Evolutionary conservation across 1,140 invertebrate species (phyloP).

Genomic region (Antheraea pernyi): DNA sequence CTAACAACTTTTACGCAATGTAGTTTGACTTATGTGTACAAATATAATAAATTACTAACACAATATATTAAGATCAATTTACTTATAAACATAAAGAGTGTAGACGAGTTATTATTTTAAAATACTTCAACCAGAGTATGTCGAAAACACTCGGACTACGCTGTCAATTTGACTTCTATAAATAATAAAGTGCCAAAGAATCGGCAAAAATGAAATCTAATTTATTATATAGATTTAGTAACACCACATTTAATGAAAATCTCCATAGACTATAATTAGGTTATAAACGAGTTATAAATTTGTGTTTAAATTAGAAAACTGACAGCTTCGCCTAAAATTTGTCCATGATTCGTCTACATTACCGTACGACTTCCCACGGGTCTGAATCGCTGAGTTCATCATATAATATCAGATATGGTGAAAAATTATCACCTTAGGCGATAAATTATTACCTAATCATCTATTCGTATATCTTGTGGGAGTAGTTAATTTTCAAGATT

Average conservation of each 20-base stretch:
- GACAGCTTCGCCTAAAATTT: background rate
- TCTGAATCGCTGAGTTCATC: background rate
- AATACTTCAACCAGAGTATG: no score
- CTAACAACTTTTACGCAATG: no score
- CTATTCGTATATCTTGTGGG: background rate
- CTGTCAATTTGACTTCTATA: no score
- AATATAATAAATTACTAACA: no score
- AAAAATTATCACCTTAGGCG: background rate
- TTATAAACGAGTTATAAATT: background rate
- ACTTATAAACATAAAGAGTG: no score
- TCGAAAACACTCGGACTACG: no score
- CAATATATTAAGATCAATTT: no score
- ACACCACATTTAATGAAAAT: background rate
- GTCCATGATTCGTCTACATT: background rate
- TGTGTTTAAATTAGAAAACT: background rate
- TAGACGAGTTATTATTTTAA: no score
- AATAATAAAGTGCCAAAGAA: no score
- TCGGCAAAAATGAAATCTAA: no score
- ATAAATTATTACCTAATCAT: constrained; percentile 7
- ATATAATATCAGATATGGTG: background rate
- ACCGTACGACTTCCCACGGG: background rate
- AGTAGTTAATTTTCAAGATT: background rate
- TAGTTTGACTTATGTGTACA: no score
- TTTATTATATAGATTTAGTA: no score
- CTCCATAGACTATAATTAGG: background rate